These are phyloP conservation scores for Vanessa tameamea DNA, from an alignment of 1,140 invertebrate species.

Conservation along the genomic window DNA sequence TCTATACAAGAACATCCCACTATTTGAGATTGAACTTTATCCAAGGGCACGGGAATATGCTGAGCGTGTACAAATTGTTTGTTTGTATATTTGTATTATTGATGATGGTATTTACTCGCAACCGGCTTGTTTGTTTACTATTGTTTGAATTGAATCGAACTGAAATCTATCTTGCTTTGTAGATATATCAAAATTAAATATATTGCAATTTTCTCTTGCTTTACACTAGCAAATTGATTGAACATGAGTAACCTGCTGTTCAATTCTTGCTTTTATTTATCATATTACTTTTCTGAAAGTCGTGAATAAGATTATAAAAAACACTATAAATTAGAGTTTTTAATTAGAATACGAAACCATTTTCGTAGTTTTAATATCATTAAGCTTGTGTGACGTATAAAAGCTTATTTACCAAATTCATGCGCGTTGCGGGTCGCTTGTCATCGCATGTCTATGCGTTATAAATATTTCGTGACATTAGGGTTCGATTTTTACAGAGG, in stretches of 20 bases:
- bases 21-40: constrained; percentile 40
- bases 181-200: background rate
- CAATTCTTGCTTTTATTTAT: too few relatives aligned
- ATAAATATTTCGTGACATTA: constrained; percentile 50
- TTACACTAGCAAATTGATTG: too few relatives aligned
- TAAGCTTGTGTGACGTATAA: background rate
- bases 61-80: constrained; percentile 6
- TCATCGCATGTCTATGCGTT: constrained; percentile 50
- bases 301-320: too few relatives aligned
- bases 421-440: constrained; percentile 15
- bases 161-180: background rate
- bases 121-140: background rate
- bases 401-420: background rate
- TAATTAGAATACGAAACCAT: background rate
- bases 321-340: too few relatives aligned
- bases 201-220: too few relatives aligned
- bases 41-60: constrained; percentile 25
- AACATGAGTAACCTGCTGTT: too few relatives aligned
- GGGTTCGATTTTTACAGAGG: constrained; percentile 35
- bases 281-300: too few relatives aligned
- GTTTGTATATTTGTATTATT: constrained; percentile 25
- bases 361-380: background rate
- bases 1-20: constrained; percentile 30
- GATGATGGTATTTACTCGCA: background rate
- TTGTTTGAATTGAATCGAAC: background rate